phyloP scores from a whole-genome alignment of 2,113 vertebrate genomes.

The Lipotes vexillifer region DNA sequence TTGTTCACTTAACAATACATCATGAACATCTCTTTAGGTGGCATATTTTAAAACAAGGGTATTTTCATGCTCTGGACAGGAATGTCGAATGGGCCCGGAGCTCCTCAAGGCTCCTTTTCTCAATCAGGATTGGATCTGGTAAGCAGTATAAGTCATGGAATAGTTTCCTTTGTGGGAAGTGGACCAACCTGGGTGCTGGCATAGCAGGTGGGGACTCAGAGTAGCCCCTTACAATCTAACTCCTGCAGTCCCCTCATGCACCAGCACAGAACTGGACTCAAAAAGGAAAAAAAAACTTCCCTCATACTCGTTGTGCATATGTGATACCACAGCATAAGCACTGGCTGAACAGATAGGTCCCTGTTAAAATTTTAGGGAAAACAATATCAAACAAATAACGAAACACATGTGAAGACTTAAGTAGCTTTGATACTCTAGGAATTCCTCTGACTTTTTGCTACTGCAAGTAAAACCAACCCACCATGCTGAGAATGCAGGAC shows the following conservation, averaged over 20 bases:
- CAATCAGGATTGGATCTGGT: not conserved
- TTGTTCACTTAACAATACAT: not conserved
- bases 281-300: not conserved
- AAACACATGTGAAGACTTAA: not conserved
- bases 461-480: not conserved
- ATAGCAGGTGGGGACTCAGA: not conserved
- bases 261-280: not conserved
- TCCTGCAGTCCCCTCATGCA: rapidly evolving
- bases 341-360: not conserved
- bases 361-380: conserved; percentile 4
- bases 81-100: not conserved
- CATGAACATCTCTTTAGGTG: not conserved
- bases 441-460: not conserved
- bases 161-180: not conserved
- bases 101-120: not conserved
- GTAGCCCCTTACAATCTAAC: not conserved
- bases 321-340: not conserved
- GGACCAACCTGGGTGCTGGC: not conserved
- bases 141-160: not conserved
- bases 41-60: not conserved
- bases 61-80: not conserved
- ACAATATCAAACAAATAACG: not conserved
- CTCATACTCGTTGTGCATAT: rapidly evolving
- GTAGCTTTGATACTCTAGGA: not conserved
- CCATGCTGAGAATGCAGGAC: not conserved